phyloP scores from a whole-genome alignment of 2,888 invertebrate genomes.

The Panzeria rudis region DNA sequence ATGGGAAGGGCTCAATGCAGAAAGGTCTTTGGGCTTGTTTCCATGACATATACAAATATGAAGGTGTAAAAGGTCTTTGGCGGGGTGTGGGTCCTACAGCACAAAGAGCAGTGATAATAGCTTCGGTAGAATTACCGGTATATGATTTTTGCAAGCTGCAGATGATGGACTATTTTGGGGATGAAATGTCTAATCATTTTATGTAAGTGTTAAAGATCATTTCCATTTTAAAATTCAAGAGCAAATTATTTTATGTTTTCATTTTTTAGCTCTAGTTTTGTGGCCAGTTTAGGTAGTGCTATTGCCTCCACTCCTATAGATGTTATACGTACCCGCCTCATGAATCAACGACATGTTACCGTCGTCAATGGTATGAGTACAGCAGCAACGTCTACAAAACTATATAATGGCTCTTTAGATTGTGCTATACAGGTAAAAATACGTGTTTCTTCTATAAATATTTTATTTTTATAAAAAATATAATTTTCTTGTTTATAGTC shows the following conservation, averaged over 20 bases:
- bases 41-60: constrained; percentile 91
- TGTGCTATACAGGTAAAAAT: constrained; percentile 89
- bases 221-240: neutral
- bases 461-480: neutral
- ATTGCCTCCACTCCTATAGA: constrained; percentile 97
- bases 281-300: constrained; percentile 96
- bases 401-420: constrained; percentile 93
- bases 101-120: constrained; percentile 96
- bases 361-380: constrained; percentile 82
- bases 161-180: constrained; percentile 88
- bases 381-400: constrained; percentile 80
- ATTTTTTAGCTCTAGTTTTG: constrained; percentile 90
- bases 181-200: constrained; percentile 93
- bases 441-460: too few relatives aligned
- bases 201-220: constrained; percentile 85
- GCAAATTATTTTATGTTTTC: neutral
- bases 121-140: constrained; percentile 96
- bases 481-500: constrained; percentile 86
- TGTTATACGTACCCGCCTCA: constrained; percentile 96
- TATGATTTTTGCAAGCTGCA: constrained; percentile 95
- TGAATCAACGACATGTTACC: constrained; percentile 92
- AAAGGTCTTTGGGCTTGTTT: constrained; percentile 90
- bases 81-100: constrained; percentile 96
- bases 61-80: constrained; percentile 95
- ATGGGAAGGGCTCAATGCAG: constrained; percentile 86